Percentiles rank a stretch among this genome's conserved stretches.
Conservation (phyloP, 2,888 invertebrate species). For the Lochmaea capreae region DNA sequence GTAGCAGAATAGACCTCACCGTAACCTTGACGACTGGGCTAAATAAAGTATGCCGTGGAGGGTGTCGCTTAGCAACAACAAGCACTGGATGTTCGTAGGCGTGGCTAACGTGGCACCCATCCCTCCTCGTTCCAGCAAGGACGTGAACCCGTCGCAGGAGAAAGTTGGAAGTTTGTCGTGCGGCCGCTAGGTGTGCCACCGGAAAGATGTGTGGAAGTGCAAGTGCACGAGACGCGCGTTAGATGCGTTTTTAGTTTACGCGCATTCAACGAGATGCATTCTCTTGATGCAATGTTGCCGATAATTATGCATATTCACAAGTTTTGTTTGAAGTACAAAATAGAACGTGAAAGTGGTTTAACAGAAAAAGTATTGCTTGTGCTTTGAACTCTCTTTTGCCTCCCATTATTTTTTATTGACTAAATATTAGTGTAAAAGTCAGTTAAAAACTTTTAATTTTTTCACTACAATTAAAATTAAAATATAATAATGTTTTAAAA, state of each 20-base stretch:
- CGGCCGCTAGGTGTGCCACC: conserved; percentile 42
- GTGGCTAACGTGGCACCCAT: conserved; percentile 48
- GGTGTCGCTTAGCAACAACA: conserved; percentile 57
- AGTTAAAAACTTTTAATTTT: too few relatives aligned
- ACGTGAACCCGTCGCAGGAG: conserved; percentile 40
- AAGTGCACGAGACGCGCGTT: conserved; percentile 40
- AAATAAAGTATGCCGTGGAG: conserved; percentile 56
- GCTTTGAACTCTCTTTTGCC: too few relatives aligned
- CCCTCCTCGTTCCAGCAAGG: conserved; percentile 46
- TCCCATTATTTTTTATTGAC: too few relatives aligned
- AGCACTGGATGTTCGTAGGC: conserved; percentile 53
- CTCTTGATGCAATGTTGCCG: conserved; percentile 35
- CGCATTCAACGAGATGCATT: conserved; percentile 27
- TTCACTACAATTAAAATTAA: too few relatives aligned
- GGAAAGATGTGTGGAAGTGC: conserved; percentile 39
- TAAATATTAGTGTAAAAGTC: too few relatives aligned
- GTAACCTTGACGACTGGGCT: conserved; percentile 56
- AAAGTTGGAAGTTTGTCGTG: conserved; percentile 29
- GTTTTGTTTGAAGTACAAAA: neutral
- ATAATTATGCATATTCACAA: neutral
- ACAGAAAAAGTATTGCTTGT: too few relatives aligned
- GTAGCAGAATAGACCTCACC: conserved; percentile 41
- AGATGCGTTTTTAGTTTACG: conserved; percentile 32
- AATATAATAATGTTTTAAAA: too few relatives aligned
- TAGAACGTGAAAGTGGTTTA: too few relatives aligned